Conservation (phyloP, 2,797 vertebrate species). For the Diglossa cyanea region DNA sequence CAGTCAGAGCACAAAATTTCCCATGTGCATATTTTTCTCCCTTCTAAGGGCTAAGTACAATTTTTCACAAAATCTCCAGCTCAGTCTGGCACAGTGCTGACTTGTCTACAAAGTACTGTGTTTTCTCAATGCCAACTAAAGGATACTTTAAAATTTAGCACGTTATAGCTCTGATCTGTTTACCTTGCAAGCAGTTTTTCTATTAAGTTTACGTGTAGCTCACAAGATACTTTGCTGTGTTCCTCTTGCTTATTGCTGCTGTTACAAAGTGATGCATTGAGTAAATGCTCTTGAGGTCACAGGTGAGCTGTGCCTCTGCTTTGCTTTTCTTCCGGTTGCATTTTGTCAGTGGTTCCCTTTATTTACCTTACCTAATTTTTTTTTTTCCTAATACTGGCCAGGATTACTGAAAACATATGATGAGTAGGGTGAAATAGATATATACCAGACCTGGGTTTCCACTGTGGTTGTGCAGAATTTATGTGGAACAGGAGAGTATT, state of each 20-base stretch:
- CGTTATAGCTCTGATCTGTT: background rate
- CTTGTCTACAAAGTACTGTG: background rate
- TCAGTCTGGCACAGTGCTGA: background rate
- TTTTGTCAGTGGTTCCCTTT: background rate
- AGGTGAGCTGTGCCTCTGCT: background rate
- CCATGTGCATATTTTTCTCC: background rate
- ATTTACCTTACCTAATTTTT: background rate
- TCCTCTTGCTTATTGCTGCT: background rate
- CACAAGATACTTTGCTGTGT: background rate
- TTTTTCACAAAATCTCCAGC: background rate
- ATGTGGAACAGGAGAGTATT: background rate
- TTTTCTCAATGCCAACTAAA: background rate
- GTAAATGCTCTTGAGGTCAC: background rate
- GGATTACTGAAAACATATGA: background rate
- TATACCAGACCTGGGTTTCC: background rate
- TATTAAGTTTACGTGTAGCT: background rate
- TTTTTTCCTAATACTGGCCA: background rate
- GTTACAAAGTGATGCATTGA: background rate
- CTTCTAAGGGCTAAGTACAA: background rate
- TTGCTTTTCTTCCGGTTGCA: background rate
- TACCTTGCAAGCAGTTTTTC: background rate
- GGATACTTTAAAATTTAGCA: background rate
- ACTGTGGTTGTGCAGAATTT: slow-evolving; percentile 1
- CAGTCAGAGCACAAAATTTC: slow-evolving; percentile 47
- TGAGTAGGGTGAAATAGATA: background rate